phyloP scores from a whole-genome alignment of 1,140 invertebrate genomes.

The Drosophila kurseongensis region DNA sequence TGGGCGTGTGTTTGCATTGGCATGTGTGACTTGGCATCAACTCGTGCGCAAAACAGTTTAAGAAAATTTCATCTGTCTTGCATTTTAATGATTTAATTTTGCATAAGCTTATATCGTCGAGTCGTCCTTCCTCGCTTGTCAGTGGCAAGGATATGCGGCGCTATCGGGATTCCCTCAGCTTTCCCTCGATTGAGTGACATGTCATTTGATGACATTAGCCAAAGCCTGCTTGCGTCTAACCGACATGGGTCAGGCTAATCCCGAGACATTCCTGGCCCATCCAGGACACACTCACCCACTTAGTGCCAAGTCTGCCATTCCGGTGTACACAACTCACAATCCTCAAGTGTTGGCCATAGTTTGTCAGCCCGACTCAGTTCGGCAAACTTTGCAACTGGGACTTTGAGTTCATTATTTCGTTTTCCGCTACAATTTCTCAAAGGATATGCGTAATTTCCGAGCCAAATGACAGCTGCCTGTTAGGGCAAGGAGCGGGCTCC shows the following conservation, averaged over 20 bases:
- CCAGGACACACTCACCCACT: slow-evolving; percentile 3
- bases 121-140: slow-evolving; percentile 18
- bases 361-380: slow-evolving; percentile 42
- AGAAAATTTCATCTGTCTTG: slow-evolving; percentile 72
- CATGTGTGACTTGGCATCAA: slow-evolving; percentile 58
- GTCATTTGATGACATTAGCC: slow-evolving; percentile 70
- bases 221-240: slow-evolving; percentile 57
- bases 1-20: slow-evolving; percentile 35
- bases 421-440: slow-evolving; percentile 67
- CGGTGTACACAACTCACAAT: slow-evolving; percentile 9
- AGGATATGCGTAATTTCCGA: slow-evolving; percentile 77
- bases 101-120: slow-evolving; percentile 61
- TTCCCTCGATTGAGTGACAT: slow-evolving; percentile 57
- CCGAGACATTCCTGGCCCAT: slow-evolving; percentile 8
- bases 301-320: slow-evolving; percentile 24
- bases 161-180: slow-evolving; percentile 24
- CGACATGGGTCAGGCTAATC: slow-evolving; percentile 54
- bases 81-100: slow-evolving; percentile 80
- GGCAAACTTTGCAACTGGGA: slow-evolving; percentile 40
- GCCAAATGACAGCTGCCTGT: slow-evolving; percentile 32
- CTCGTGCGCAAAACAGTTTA: slow-evolving; percentile 77
- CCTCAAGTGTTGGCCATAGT: slow-evolving; percentile 42
- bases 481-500: slow-evolving; percentile 33
- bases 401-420: slow-evolving; percentile 60
- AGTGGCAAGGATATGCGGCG: slow-evolving; percentile 13